Evolutionary conservation across 2,113 vertebrate species (phyloP).

Genomic region (Globicephala melas): DNA sequence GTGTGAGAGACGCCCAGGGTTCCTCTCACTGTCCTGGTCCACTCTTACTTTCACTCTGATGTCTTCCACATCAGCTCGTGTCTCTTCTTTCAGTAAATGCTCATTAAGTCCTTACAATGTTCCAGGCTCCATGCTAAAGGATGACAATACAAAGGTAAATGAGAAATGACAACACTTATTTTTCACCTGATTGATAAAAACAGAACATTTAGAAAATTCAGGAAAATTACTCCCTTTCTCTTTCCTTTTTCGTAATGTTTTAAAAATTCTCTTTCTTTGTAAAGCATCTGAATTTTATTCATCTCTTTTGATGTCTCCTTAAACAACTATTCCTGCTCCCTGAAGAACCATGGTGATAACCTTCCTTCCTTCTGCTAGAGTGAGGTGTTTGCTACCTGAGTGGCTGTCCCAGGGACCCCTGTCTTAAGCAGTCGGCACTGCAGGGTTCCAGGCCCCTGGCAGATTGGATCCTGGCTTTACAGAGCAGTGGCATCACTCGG

Average conservation of each 20-base stretch:
- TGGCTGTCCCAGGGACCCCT: no score
- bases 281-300: neutral
- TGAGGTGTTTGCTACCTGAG: neutral
- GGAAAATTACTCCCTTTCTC: neutral
- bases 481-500: fast-evolving
- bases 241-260: neutral
- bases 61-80: neutral
- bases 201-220: neutral
- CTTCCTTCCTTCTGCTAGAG: neutral
- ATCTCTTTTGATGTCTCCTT: neutral
- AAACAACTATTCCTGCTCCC: neutral
- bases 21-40: neutral
- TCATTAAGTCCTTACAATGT: neutral
- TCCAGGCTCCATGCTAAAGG: neutral
- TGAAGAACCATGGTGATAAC: neutral
- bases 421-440: neutral
- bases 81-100: neutral
- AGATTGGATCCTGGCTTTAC: neutral
- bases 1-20: neutral
- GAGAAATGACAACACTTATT: neutral
- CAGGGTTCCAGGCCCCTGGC: neutral
- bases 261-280: neutral
- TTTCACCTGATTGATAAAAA: neutral
- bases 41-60: neutral
- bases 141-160: neutral